phyloP scores from a whole-genome alignment of 1,140 invertebrate species.

The Drosophila ohnishii region DNA sequence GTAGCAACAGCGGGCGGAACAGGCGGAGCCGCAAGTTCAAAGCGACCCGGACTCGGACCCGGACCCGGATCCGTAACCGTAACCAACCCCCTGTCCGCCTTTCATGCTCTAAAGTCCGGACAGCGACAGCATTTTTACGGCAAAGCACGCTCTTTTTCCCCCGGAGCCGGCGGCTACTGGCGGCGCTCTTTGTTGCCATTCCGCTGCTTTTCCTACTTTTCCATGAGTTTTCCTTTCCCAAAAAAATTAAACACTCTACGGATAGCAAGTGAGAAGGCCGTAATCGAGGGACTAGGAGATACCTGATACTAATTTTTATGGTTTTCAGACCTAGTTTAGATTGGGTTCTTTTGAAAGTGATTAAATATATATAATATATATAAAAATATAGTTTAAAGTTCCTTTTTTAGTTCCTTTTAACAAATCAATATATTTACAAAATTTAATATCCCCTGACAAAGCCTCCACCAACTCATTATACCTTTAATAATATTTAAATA shows the following conservation, averaged over 20 bases:
- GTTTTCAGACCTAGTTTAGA: not conserved
- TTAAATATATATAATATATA: not conserved
- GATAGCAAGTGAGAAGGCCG: conserved; percentile 7
- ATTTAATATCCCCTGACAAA: no score
- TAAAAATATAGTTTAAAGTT: no score
- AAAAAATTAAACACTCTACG: conserved; percentile 6
- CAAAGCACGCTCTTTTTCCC: conserved; percentile 27
- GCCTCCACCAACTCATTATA: not conserved
- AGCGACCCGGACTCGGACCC: conserved; percentile 45
- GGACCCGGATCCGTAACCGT: conserved; percentile 2
- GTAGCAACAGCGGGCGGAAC: conserved; percentile 16
- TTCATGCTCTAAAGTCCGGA: conserved; percentile 34
- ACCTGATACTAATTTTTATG: conserved; percentile 8
- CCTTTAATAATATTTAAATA: not conserved
- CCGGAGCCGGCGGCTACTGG: conserved; percentile 21
- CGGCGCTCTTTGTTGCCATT: conserved; percentile 29
- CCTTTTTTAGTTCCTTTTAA: no score
- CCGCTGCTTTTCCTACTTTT: conserved; percentile 12
- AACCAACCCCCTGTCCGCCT: conserved; percentile 5
- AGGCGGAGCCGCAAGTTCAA: conserved; percentile 51
- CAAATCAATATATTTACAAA: no score
- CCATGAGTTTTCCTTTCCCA: not conserved
- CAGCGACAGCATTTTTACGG: conserved; percentile 52
- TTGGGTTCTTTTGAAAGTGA: not conserved
- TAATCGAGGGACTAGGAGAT: conserved; percentile 12